Evolutionary conservation across 2,797 vertebrate species (phyloP).

Genomic region (Gambelia wislizenii): DNA sequence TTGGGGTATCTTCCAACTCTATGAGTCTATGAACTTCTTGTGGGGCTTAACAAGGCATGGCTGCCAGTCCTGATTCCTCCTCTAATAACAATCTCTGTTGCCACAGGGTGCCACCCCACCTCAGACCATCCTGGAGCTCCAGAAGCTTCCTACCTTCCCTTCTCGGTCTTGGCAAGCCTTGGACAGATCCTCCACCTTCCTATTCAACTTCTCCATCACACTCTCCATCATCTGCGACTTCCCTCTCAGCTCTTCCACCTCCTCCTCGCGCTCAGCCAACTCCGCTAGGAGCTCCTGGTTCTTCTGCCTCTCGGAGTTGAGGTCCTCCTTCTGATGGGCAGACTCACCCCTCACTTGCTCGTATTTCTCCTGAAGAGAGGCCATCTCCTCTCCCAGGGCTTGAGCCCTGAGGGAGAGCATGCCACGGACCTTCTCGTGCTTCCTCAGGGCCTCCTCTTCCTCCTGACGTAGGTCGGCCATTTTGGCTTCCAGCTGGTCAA

Average conservation of each 20-base stretch:
- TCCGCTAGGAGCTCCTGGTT: constrained; percentile 4
- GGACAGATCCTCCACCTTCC: constrained; percentile 77
- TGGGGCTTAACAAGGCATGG: not conserved
- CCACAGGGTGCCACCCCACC: not conserved
- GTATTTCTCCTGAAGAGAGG: constrained; percentile 62
- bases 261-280: constrained; percentile 28
- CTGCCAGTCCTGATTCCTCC: not conserved
- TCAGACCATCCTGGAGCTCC: not conserved
- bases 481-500: constrained; percentile 44
- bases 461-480: constrained; percentile 46
- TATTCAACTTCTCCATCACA: constrained; percentile 61
- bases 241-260: constrained; percentile 59
- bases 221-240: constrained; percentile 45
- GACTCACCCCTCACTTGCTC: constrained; percentile 50
- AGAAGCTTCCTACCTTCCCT: constrained; percentile 76
- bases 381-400: constrained; percentile 62
- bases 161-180: constrained; percentile 76
- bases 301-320: constrained; percentile 29
- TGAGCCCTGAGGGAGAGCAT: constrained; percentile 66
- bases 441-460: constrained; percentile 62
- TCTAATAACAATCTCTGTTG: not conserved
- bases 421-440: constrained; percentile 61
- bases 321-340: not conserved
- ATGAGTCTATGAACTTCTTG: no score
- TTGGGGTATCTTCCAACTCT: no score